These are phyloP conservation scores for Takifugu rubripes DNA, from an alignment of 2,797 vertebrate genomes.

Conservation along the genomic window DNA sequence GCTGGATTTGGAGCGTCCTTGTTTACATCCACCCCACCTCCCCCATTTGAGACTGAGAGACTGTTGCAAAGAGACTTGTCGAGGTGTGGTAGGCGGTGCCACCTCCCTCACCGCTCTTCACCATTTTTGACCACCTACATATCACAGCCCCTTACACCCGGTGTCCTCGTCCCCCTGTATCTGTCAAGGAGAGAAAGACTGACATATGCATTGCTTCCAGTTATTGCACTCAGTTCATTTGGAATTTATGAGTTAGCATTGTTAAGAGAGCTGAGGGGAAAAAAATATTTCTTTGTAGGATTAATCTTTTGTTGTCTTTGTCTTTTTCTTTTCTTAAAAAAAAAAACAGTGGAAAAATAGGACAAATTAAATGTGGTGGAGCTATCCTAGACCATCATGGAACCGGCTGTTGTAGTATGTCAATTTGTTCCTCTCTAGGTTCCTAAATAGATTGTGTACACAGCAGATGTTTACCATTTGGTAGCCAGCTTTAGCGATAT, in stretches of 20 bases:
- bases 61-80: conserved; percentile 44
- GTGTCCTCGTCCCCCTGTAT: conserved; percentile 27
- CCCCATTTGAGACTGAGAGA: conserved; percentile 43
- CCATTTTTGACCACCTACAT: conserved; percentile 45
- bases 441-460: conserved; percentile 34
- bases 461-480: conserved; percentile 36
- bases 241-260: conserved; percentile 60
- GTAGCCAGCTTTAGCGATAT: conserved; percentile 25
- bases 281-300: conserved; percentile 67
- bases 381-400: conserved; percentile 58
- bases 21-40: conserved; percentile 39
- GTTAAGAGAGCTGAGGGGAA: conserved; percentile 46
- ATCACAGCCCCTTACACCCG: conserved; percentile 33
- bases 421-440: conserved; percentile 26
- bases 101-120: conserved; percentile 17
- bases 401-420: conserved; percentile 43
- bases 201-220: conserved; percentile 68
- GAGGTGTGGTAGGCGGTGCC: conserved; percentile 26
- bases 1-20: conserved; percentile 44
- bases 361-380: conserved; percentile 76
- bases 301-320: conserved; percentile 54
- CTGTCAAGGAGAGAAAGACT: conserved; percentile 53
- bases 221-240: conserved; percentile 42
- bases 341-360: conserved; percentile 35
- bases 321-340: conserved; percentile 44